Evolutionary conservation across 1,140 invertebrate genomes (phyloP).

Genomic region (Sipha flava): DNA sequence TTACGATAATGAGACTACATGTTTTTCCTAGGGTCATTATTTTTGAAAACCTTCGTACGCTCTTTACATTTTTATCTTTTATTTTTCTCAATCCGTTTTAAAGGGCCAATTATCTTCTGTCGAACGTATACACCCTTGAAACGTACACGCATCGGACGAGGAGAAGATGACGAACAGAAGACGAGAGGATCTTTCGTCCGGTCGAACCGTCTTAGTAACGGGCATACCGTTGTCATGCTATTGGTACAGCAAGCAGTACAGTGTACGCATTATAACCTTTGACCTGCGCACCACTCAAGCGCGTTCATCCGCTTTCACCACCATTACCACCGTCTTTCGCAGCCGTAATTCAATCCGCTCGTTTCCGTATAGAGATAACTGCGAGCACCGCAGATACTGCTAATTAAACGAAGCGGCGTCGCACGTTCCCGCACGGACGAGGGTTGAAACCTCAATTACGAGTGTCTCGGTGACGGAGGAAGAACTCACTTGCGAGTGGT

Average conservation of each 20-base stretch:
- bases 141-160: not conserved
- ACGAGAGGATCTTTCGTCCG: not conserved
- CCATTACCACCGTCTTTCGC: too few species aligned
- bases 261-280: not conserved
- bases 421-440: too few species aligned
- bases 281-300: too few species aligned
- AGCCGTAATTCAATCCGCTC: not conserved
- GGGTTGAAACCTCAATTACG: not conserved
- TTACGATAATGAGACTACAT: not conserved
- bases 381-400: not conserved
- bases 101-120: not conserved
- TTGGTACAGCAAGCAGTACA: not conserved
- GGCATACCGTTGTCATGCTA: not conserved
- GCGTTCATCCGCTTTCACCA: not conserved
- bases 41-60: not conserved
- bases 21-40: not conserved
- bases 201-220: not conserved
- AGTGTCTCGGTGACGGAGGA: too few species aligned
- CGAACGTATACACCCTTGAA: not conserved
- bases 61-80: too few species aligned
- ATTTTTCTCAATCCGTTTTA: not conserved
- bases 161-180: not conserved
- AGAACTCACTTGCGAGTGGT: too few species aligned
- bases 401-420: not conserved
- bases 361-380: not conserved